Base-by-base conservation (phyloP, 2,797 vertebrate species). In the Sebastes dallii region DNA sequence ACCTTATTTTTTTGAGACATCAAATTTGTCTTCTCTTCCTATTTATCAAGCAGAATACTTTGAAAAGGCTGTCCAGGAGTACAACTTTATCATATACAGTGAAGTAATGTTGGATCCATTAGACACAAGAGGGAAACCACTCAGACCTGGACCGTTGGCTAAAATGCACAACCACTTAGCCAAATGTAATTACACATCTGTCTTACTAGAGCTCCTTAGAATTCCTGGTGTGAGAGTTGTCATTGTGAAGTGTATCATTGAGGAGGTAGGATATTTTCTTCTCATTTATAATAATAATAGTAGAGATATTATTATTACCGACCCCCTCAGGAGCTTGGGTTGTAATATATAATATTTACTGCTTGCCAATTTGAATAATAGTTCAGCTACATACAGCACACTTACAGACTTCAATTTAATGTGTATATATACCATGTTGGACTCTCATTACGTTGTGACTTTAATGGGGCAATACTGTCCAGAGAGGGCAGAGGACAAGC, bases 101-200 rank as follows among this genome's bases (percentile, higher is more conserved):
- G 4, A 27, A 71, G 78, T 65, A 11, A 54, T 66, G 34, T 14
- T 80, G 60, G 36, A 62, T n/a, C 39, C 6, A 25, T 59, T 70
- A 76, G 46, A 70, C n/a, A 34, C 13, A 66, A 70, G 60, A 78
- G 20, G 42, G 25, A 42, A 11, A 62, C 46, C 36, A 25, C 22
- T 60, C 54, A 27, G 65, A 76, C 61, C 2, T 9, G n/a, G 13
- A 77, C 58, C 61, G 54, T 58, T 65, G 68, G 72, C 55, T 61
- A 24, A 80, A 66, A 34, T 5, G 20, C 25, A 59, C 36, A 70
- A 22, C 14, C 66, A 62, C 61, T 66, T 16, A 2, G 30, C 75
- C 75, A 79, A 81, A 81, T 67, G 56, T 68, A 74, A 68, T 81
- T 39, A 73, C n/a, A 66, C 71, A 70, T 46, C 20, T 20, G n/a